Percentiles rank a stretch among this genome's conserved stretches.
Conservation (phyloP, 2,113 vertebrate genomes). For the Cyanoramphus novaezelandiae region DNA sequence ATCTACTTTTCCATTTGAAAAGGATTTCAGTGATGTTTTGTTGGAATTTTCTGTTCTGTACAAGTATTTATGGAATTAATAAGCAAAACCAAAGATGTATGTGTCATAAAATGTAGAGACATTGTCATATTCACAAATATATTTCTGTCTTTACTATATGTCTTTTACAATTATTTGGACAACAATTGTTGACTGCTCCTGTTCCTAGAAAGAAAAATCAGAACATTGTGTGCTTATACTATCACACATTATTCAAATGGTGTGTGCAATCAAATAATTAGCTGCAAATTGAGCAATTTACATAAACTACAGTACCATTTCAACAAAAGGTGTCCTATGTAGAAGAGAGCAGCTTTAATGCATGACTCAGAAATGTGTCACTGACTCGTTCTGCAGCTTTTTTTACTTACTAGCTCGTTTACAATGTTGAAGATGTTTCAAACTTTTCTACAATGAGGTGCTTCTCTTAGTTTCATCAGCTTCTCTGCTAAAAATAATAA, state of each 20-base stretch:
- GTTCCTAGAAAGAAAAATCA: background rate
- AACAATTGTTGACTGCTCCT: background rate
- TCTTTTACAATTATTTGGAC: background rate
- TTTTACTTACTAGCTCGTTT: background rate
- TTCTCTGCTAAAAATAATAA: background rate
- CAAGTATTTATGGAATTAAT: background rate
- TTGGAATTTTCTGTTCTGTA: background rate
- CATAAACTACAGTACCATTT: background rate
- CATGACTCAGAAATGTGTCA: background rate
- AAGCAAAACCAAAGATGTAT: background rate
- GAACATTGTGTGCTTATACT: background rate
- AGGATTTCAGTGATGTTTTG: background rate
- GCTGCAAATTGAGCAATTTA: slow-evolving; percentile 34
- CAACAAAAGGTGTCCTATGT: background rate
- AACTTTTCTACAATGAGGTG: background rate
- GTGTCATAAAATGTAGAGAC: background rate
- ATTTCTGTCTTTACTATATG: background rate
- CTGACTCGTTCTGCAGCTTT: background rate
- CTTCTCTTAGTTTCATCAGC: background rate
- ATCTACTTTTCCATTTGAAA: background rate
- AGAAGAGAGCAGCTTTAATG: background rate
- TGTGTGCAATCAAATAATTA: slow-evolving; percentile 41
- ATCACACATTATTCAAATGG: background rate
- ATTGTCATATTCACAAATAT: background rate
- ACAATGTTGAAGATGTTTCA: background rate